phyloP scores from a whole-genome alignment of 2,888 invertebrate species.

The Thymelicus acteon region DNA sequence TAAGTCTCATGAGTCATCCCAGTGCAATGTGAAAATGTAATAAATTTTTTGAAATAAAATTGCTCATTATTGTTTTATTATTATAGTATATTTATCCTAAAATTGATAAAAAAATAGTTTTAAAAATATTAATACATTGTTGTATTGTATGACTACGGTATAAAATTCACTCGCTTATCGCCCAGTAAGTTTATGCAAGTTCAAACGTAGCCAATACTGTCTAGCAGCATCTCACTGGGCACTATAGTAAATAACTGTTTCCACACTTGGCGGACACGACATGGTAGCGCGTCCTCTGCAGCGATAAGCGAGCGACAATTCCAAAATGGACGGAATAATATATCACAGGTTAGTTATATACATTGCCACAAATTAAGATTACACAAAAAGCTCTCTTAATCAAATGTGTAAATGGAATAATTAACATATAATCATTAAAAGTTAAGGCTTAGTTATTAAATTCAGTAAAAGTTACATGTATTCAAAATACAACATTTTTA shows the following conservation, averaged over 20 bases:
- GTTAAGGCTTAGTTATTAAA: slow-evolving; percentile 15
- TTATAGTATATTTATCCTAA: slow-evolving; percentile 20
- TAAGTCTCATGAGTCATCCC: slow-evolving; percentile 14
- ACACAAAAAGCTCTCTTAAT: slow-evolving; percentile 17
- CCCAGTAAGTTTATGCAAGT: neutral
- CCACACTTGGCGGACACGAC: too few relatives aligned
- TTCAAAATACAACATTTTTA: slow-evolving; percentile 32
- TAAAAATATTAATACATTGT: slow-evolving; percentile 30
- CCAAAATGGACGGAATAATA: slow-evolving; percentile 74
- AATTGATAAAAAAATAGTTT: slow-evolving; percentile 17
- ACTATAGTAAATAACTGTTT: too few relatives aligned
- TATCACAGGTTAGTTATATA: slow-evolving; percentile 83
- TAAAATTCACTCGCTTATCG: slow-evolving; percentile 11
- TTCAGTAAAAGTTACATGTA: slow-evolving; percentile 27
- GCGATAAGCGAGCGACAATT: slow-evolving; percentile 30
- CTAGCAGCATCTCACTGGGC: too few relatives aligned
- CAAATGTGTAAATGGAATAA: slow-evolving; percentile 11
- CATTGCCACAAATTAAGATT: slow-evolving; percentile 55
- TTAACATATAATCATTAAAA: neutral
- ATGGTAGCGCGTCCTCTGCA: too few relatives aligned
- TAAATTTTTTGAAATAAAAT: neutral
- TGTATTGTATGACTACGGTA: slow-evolving; percentile 32
- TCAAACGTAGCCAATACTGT: too few relatives aligned
- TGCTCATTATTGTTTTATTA: slow-evolving; percentile 5
- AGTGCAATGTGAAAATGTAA: slow-evolving; percentile 19